Evolutionary conservation across 2,113 vertebrate species (phyloP).

Genomic region (Hippopotamus amphibius): DNA sequence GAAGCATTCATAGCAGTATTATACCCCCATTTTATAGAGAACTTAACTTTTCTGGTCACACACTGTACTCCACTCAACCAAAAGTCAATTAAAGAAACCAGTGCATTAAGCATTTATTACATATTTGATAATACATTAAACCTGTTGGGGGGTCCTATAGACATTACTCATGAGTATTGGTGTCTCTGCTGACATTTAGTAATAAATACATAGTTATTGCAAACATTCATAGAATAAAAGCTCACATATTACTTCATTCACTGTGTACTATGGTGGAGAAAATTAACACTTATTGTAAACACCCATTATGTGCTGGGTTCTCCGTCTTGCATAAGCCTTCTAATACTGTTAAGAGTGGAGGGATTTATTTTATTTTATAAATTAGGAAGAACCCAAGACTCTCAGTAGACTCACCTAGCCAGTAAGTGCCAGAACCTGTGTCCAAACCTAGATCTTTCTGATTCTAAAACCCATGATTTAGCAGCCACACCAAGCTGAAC

Average conservation of each 20-base stretch:
- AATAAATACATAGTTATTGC: background rate
- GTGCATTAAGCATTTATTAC: background rate
- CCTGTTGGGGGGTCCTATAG: background rate
- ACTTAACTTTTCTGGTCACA: background rate
- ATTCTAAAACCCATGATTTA: background rate
- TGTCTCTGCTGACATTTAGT: background rate
- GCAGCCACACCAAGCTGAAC: background rate
- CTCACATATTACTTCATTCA: background rate
- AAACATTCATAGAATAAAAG: background rate
- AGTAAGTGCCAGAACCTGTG: background rate
- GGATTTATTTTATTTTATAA: background rate
- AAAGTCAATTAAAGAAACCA: conserved; percentile 34
- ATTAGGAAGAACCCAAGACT: background rate
- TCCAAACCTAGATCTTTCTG: background rate
- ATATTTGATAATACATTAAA: background rate
- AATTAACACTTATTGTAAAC: background rate
- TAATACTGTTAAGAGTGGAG: too few relatives aligned
- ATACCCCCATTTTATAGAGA: background rate
- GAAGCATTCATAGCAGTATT: background rate
- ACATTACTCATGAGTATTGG: background rate
- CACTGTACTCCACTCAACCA: background rate
- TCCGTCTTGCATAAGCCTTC: background rate
- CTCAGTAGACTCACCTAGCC: background rate
- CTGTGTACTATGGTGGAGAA: background rate
- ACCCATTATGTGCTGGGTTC: background rate